Percentiles rank a stretch among this genome's conserved stretches.
These are phyloP conservation scores for Mallotus villosus DNA, from an alignment of 2,797 vertebrate species.

Conservation along the genomic window DNA sequence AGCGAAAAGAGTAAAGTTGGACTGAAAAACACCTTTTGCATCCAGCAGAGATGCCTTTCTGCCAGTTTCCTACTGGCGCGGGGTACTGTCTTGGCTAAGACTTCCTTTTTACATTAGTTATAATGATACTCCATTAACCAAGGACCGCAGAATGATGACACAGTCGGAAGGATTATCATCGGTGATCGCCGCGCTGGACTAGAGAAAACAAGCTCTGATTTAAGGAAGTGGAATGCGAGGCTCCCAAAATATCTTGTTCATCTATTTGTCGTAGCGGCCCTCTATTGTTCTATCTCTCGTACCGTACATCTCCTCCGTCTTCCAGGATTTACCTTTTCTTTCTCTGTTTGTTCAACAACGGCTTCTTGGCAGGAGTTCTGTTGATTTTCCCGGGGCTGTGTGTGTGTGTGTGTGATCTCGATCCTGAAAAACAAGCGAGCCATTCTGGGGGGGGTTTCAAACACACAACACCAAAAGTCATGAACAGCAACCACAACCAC, in stretches of 20 bases:
- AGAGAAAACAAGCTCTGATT: background rate
- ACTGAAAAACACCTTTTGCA: background rate
- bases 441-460: constrained; percentile 28
- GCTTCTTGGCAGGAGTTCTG: constrained; percentile 49
- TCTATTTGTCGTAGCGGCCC: constrained; percentile 9
- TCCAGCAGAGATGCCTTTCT: constrained; percentile 4
- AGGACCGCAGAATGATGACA: background rate
- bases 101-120: background rate
- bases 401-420: constrained; percentile 28
- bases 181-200: background rate
- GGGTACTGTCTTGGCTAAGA: background rate
- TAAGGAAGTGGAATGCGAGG: background rate
- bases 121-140: background rate
- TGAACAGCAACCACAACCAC: no score
- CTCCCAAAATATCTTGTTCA: background rate
- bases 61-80: background rate
- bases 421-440: constrained; percentile 26
- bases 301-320: background rate
- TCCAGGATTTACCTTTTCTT: constrained; percentile 27
- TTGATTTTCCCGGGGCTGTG: constrained; percentile 41
- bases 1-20: background rate
- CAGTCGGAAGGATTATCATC: background rate
- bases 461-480: constrained; percentile 35
- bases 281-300: background rate
- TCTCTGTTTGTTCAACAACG: constrained; percentile 40